Percentiles rank a stretch among this genome's conserved stretches.
Conservation (phyloP, 1,140 invertebrate genomes). For the Notospermus geniculatus region DNA sequence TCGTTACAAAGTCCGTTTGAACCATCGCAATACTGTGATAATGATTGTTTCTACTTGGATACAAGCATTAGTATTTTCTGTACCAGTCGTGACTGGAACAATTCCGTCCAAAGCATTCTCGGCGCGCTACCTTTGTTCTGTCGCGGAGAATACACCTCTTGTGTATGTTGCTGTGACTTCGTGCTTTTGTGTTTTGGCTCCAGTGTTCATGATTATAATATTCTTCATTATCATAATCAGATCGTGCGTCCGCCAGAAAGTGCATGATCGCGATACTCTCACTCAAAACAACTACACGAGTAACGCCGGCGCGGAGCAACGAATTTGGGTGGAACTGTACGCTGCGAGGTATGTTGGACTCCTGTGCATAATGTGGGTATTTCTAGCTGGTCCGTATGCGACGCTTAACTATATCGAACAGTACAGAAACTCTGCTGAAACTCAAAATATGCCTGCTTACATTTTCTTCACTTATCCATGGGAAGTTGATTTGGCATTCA, state of each 20-base stretch:
- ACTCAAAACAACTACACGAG: conserved; percentile 36
- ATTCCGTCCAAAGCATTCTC: conserved; percentile 19
- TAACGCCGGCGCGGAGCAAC: conserved; percentile 21
- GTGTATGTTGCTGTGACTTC: conserved; percentile 29
- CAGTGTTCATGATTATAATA: conserved; percentile 30
- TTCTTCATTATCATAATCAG: conserved; percentile 36
- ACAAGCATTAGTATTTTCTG: conserved; percentile 35
- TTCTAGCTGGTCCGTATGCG: conserved; percentile 38
- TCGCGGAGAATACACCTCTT: conserved; percentile 19
- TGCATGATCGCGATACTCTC: conserved; percentile 18
- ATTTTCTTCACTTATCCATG: conserved; percentile 30
- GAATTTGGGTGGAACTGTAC: conserved; percentile 29
- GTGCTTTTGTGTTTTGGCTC: conserved; percentile 35
- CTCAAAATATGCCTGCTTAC: conserved; percentile 15
- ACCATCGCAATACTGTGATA: conserved; percentile 20
- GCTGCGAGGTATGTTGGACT: conserved; percentile 29
- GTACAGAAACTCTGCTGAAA: conserved; percentile 30
- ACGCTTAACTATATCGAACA: conserved; percentile 35
- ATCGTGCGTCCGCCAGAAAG: conserved; percentile 24
- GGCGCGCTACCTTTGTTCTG: conserved; percentile 12
- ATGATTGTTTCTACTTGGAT: conserved; percentile 39
- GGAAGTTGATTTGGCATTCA: conserved; percentile 34
- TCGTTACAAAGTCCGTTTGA: conserved; percentile 30
- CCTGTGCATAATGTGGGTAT: conserved; percentile 36
- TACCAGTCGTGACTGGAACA: conserved; percentile 31